Conservation (phyloP, 2,797 vertebrate species). For the Trachops cirrhosus region DNA sequence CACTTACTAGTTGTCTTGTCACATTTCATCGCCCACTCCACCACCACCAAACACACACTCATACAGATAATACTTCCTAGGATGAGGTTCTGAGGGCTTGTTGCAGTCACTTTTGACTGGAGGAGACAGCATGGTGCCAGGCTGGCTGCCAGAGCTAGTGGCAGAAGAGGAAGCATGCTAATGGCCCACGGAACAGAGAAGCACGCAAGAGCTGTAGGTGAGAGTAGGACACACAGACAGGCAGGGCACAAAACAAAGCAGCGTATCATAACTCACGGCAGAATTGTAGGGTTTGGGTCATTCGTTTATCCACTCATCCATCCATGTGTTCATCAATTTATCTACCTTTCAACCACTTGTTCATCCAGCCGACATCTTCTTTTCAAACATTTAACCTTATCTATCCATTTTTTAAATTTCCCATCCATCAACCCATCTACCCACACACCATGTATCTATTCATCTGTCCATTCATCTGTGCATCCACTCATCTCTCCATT, state of each 20-base stretch:
- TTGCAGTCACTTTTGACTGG: slow-evolving; percentile 44
- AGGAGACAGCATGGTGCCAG: slow-evolving; percentile 38
- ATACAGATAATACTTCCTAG: not conserved
- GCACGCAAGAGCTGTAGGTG: not conserved
- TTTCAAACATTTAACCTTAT: not conserved
- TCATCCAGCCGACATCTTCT: not conserved
- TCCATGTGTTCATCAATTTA: not conserved
- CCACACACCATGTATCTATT: not conserved
- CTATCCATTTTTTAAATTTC: not conserved
- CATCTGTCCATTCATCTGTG: not conserved
- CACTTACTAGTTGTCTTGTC: not conserved
- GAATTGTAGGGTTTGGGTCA: not conserved
- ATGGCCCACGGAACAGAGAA: not conserved
- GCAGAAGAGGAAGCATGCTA: slow-evolving; percentile 22
- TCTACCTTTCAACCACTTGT: not conserved
- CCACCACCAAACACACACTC: not conserved
- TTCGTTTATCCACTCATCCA: not conserved
- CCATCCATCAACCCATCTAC: not conserved
- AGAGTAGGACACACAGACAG: not conserved
- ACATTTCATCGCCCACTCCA: not conserved
- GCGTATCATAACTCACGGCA: not conserved
- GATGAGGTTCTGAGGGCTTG: slow-evolving; percentile 19
- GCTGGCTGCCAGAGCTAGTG: slow-evolving; percentile 50
- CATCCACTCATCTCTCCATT: not conserved
- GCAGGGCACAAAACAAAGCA: not conserved